Conservation (phyloP, 2,888 invertebrate genomes). For the Pollenia labialis region DNA sequence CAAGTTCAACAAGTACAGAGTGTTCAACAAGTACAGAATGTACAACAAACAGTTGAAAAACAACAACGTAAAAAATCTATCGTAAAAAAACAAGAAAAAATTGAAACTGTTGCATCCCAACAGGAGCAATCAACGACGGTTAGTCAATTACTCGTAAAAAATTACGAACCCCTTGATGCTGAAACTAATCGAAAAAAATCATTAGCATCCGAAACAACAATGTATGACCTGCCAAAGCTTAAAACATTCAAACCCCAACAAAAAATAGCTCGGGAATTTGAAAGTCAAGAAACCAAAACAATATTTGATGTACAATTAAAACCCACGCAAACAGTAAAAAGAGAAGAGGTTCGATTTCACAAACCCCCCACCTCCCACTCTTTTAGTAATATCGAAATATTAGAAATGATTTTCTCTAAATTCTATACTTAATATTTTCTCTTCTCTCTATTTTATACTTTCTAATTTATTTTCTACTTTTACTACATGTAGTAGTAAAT, state of each 20-base stretch:
- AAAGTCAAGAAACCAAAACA: conserved; percentile 84
- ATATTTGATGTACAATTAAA: conserved; percentile 85
- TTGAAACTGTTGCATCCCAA: conserved; percentile 12
- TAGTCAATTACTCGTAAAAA: conserved; percentile 24
- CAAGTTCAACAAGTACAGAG: conserved; percentile 27
- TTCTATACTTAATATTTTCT: too few relatives aligned
- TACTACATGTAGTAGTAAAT: too few relatives aligned
- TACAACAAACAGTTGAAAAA: background rate
- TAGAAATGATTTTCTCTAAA: too few relatives aligned
- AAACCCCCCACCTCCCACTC: background rate
- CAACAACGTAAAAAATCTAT: conserved; percentile 25
- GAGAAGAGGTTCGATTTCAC: conserved; percentile 78
- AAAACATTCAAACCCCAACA: conserved; percentile 64
- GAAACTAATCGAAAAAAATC: conserved; percentile 36
- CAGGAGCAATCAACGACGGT: conserved; percentile 46
- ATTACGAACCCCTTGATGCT: conserved; percentile 16
- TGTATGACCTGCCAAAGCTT: conserved; percentile 71
- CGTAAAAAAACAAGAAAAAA: conserved; percentile 53
- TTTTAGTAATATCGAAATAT: too few relatives aligned
- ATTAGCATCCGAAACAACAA: conserved; percentile 48
- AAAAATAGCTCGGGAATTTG: conserved; percentile 62
- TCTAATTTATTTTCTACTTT: too few relatives aligned
- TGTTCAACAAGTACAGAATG: conserved; percentile 8
- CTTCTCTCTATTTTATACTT: too few relatives aligned
- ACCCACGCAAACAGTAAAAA: conserved; percentile 75